Evolutionary conservation across 2,797 vertebrate genomes (phyloP).

Genomic region (Chrysolophus pictus): DNA sequence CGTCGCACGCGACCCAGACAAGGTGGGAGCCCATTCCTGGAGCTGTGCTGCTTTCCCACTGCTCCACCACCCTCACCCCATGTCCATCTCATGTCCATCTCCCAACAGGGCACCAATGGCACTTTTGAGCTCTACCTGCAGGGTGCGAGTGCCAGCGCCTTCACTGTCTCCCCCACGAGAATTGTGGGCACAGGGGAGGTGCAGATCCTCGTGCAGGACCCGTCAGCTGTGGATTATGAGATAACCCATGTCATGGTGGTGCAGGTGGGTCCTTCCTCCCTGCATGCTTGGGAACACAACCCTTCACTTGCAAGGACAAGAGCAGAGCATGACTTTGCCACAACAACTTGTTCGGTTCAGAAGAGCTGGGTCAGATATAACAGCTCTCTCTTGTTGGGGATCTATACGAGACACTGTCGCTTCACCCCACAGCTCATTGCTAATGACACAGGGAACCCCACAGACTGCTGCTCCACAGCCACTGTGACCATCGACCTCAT

Average conservation of each 20-base stretch:
- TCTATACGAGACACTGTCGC: neutral
- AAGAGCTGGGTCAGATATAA: neutral
- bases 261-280: slow-evolving; percentile 76
- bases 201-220: slow-evolving; percentile 82
- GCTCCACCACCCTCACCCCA: neutral
- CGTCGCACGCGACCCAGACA: slow-evolving; percentile 84
- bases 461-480: slow-evolving; percentile 75
- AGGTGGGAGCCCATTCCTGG: slow-evolving; percentile 70
- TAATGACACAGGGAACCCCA: slow-evolving; percentile 68
- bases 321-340: neutral
- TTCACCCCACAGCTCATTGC: slow-evolving; percentile 84
- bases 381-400: neutral
- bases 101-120: slow-evolving; percentile 78
- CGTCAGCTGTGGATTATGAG: slow-evolving; percentile 87
- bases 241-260: slow-evolving; percentile 78
- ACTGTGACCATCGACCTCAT: slow-evolving; percentile 85
- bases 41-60: neutral
- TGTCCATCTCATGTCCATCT: neutral
- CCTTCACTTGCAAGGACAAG: neutral
- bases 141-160: slow-evolving; percentile 79
- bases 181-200: slow-evolving; percentile 70
- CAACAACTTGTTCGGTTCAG: neutral
- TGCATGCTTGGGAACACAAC: accelerated
- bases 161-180: slow-evolving; percentile 80
- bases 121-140: slow-evolving; percentile 79